Evolutionary conservation across 2,888 invertebrate species (phyloP), one percentile per base, ranked within the genome.

Genomic region (Drosophila tripunctata): DNA sequence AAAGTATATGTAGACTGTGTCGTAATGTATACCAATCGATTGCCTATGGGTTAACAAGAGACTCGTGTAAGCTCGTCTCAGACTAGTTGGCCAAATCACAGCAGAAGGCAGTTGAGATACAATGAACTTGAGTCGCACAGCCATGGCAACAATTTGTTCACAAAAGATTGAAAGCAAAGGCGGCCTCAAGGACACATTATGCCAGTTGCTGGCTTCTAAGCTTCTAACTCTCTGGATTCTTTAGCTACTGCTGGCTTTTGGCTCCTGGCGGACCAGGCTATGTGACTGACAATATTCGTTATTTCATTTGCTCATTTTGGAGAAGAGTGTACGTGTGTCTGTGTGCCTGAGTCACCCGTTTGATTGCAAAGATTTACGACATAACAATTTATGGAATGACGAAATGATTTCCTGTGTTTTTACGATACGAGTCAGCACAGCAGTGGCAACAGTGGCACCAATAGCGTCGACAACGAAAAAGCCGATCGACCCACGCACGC

Each of bases 381-480:
- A 87, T 78, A 82, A 87, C 84, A 87, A 85, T 88, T 85, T 85
- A 88, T 88, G 88, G 87, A 87, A 85, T 87, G 87, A 81, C 82
- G 87, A 87, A 88, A 85, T 85, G 84, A 88, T 85, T 87, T 85
- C 88, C 84, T 72, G 82, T 80, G 75, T 85, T 81, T 81, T 87
- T 82, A 82, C 79, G 85, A 78, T 67, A 64, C 58, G 41, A 56
- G 61, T 47, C 43, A 30, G 35, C 24, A 40, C n/a, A 45, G 24
- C 44, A 44, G 33, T 24, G 41, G 10, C 35, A 36, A 51, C 41
- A 61, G 45, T 24, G 10, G 33, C 38, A 54, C 19, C 41, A 19
- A 14, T 21, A 22, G 10, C 31, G 38, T 5, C 31, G 24, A 12
- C 24, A 44, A 45, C 58, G 45, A 52, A 57, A 41, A 30, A 51